phyloP scores from a whole-genome alignment of 2,888 invertebrate genomes.

The Agonopterix arenella region DNA sequence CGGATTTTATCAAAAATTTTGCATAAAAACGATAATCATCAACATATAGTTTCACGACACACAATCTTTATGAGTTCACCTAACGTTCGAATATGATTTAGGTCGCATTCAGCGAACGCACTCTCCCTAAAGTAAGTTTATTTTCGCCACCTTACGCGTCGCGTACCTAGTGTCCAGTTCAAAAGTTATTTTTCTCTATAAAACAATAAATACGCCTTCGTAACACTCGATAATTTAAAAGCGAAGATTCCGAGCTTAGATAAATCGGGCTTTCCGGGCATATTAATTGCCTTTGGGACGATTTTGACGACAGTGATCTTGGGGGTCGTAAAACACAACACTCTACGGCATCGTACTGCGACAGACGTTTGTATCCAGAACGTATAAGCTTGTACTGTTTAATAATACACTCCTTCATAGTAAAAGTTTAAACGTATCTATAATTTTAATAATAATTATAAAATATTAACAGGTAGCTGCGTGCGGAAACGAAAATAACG shows the following conservation, averaged over 20 bases:
- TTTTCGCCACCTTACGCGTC: neutral
- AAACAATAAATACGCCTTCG: neutral
- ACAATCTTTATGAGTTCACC: neutral
- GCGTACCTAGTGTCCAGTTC: conserved; percentile 1
- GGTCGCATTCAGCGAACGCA: neutral
- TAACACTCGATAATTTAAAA: neutral
- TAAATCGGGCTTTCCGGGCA: neutral
- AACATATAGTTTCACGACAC: neutral
- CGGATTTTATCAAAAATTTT: neutral
- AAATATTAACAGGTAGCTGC: no score
- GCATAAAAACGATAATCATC: neutral
- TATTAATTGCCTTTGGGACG: neutral
- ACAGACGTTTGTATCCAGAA: neutral
- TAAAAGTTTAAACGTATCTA: neutral
- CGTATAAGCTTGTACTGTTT: neutral
- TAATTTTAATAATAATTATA: neutral
- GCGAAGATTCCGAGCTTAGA: neutral
- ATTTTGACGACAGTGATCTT: neutral
- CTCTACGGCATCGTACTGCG: neutral
- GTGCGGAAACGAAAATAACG: no score
- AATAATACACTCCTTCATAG: no score
- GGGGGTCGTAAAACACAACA: neutral
- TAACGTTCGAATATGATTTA: neutral
- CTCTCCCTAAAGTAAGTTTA: neutral
- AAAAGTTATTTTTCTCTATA: conserved; percentile 6